phyloP scores from a whole-genome alignment of 2,888 invertebrate genomes.

The Temnothorax ravouxi region DNA sequence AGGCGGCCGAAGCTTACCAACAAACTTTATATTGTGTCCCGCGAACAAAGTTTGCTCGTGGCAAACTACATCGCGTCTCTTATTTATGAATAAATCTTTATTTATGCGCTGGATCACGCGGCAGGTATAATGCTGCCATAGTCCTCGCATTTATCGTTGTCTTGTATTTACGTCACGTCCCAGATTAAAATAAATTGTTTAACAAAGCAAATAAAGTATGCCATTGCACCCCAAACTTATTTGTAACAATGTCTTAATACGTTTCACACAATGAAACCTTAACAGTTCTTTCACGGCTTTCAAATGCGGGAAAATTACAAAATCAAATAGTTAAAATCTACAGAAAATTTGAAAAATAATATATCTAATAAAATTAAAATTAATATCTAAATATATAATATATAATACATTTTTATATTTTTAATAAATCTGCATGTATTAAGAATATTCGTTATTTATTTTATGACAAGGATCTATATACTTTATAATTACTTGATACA shows the following conservation, averaged over 20 bases:
- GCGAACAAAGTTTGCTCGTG: constrained; percentile 45
- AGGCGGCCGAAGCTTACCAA: constrained; percentile 43
- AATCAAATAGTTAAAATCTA: background rate
- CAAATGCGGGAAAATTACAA: background rate
- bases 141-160: constrained; percentile 50
- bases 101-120: constrained; percentile 51
- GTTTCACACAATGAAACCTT: background rate
- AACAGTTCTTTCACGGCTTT: background rate
- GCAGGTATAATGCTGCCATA: constrained; percentile 31
- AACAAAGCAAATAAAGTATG: constrained; percentile 43
- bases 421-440: constrained; percentile 3
- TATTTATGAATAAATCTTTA: constrained; percentile 59
- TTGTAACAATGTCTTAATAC: constrained; percentile 2
- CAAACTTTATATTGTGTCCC: constrained; percentile 54
- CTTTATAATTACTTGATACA: background rate
- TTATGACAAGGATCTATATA: background rate
- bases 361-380: background rate
- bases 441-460: background rate
- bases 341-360: background rate
- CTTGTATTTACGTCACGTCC: constrained; percentile 44
- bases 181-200: constrained; percentile 50
- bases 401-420: background rate
- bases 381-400: background rate
- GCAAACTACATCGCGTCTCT: constrained; percentile 53
- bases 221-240: constrained; percentile 18